Evolutionary conservation across 37 sponge, comb jelly and placozoan genomes (phyloP).

Genomic region (Oopsacas minuta): DNA sequence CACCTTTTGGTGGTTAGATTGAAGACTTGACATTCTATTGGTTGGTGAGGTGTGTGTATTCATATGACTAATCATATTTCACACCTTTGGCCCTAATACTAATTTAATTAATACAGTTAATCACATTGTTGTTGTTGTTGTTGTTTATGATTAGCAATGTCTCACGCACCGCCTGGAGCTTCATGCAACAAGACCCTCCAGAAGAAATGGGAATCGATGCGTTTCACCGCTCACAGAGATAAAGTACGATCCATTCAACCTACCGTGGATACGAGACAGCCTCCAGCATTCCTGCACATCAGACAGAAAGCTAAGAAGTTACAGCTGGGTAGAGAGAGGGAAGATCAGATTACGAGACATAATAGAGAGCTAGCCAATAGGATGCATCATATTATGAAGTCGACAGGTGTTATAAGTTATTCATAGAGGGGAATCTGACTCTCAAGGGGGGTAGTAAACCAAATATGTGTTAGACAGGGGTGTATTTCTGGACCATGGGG

Average conservation of each 20-base stretch:
- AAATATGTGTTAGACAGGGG: too few species aligned
- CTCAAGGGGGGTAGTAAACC: too few species aligned
- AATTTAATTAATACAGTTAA: too few species aligned
- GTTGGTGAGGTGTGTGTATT: too few species aligned
- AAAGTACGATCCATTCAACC: constrained; percentile 42
- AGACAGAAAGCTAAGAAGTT: constrained; percentile 42
- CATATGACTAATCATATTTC: too few species aligned
- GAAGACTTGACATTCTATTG: too few species aligned
- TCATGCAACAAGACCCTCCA: constrained; percentile 50
- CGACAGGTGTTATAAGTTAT: constrained; percentile 44
- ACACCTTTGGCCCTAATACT: too few species aligned
- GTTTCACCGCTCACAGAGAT: constrained; percentile 37
- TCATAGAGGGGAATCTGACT: too few species aligned
- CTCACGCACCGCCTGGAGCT: not conserved
- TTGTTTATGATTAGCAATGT: not conserved
- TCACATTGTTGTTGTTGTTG: not conserved
- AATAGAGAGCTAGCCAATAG: constrained; percentile 42
- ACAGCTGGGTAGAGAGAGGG: constrained; percentile 42
- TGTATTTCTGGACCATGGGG: too few species aligned
- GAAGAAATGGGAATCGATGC: constrained; percentile 58
- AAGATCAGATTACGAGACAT: constrained; percentile 29
- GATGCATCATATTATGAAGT: constrained; percentile 61
- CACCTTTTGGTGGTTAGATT: too few species aligned
- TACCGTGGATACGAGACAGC: constrained; percentile 46
- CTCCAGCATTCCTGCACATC: constrained; percentile 44